A percentile compares a stretch with the other conserved stretches of the same genome.
Evolutionary conservation across 2,888 invertebrate genomes (phyloP).

Genomic region (Dryadula phaetusa): DNA sequence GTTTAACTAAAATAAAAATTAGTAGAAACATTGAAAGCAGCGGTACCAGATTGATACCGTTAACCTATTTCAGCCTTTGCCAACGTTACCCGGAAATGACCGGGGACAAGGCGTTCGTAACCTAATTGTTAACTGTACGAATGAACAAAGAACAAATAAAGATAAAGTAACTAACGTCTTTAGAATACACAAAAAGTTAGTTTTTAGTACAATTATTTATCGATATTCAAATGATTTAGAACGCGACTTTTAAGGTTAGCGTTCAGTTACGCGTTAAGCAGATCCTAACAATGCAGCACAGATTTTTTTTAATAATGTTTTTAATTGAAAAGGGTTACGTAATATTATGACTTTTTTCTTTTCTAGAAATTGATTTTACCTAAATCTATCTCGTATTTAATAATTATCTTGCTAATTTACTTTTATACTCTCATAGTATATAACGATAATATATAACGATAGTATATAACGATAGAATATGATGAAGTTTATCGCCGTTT

Average conservation of each 20-base stretch:
- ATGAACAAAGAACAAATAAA: slow-evolving; percentile 10
- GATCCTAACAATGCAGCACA: too few relatives aligned
- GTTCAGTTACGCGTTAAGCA: not conserved
- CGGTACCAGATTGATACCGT: slow-evolving; percentile 59
- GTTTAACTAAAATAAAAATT: slow-evolving; percentile 14
- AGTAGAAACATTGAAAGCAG: slow-evolving; percentile 38
- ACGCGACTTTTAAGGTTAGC: not conserved
- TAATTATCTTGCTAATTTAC: too few relatives aligned
- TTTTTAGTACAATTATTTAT: not conserved
- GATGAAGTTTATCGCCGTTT: too few relatives aligned
- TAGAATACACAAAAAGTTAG: not conserved
- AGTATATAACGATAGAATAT: too few relatives aligned
- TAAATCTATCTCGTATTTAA: too few relatives aligned
- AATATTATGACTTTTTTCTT: too few relatives aligned
- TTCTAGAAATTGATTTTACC: too few relatives aligned
- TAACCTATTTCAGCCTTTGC: slow-evolving; percentile 66
- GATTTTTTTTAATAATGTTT: too few relatives aligned
- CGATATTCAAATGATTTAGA: not conserved
- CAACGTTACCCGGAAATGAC: slow-evolving; percentile 64
- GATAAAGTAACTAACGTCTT: not conserved
- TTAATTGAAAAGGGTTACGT: too few relatives aligned
- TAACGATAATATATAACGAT: too few relatives aligned
- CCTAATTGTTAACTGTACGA: slow-evolving; percentile 41
- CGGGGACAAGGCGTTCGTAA: slow-evolving; percentile 46
- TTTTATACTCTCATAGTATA: too few relatives aligned